Conservation (phyloP, 2,888 invertebrate species). For the Pollenia labialis region DNA sequence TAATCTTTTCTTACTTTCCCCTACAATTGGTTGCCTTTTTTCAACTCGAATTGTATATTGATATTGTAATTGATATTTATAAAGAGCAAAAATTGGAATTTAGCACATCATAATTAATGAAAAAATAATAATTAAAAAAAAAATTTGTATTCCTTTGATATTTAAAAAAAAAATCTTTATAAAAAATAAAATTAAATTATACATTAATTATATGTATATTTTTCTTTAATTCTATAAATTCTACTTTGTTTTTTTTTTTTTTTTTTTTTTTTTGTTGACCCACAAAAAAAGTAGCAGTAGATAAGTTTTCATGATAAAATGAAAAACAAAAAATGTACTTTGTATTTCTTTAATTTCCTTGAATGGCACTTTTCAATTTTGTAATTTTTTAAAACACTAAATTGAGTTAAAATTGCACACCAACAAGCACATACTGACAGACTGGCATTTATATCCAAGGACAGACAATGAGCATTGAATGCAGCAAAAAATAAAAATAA, state of each 20-base stretch:
- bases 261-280: not conserved
- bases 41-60: too few species aligned
- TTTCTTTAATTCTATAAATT: constrained; percentile 11
- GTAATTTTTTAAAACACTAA: constrained; percentile 59
- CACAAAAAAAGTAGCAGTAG: constrained; percentile 20
- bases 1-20: too few species aligned
- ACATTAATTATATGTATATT: not conserved
- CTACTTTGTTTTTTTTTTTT: not conserved
- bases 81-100: too few species aligned
- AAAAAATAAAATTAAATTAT: constrained; percentile 1
- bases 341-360: constrained; percentile 64
- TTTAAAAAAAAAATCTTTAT: too few species aligned
- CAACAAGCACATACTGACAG: not conserved
- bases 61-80: too few species aligned
- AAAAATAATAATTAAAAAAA: too few species aligned
- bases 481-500: not conserved
- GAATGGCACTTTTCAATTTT: constrained; percentile 66
- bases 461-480: constrained; percentile 30
- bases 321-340: not conserved
- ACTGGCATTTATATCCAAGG: not conserved
- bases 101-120: too few species aligned
- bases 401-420: constrained; percentile 49
- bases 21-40: too few species aligned
- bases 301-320: constrained; percentile 5
- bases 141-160: too few species aligned